These are phyloP conservation scores for Danaus plexippus DNA, from an alignment of 1,140 invertebrate genomes.

Conservation along the genomic window DNA sequence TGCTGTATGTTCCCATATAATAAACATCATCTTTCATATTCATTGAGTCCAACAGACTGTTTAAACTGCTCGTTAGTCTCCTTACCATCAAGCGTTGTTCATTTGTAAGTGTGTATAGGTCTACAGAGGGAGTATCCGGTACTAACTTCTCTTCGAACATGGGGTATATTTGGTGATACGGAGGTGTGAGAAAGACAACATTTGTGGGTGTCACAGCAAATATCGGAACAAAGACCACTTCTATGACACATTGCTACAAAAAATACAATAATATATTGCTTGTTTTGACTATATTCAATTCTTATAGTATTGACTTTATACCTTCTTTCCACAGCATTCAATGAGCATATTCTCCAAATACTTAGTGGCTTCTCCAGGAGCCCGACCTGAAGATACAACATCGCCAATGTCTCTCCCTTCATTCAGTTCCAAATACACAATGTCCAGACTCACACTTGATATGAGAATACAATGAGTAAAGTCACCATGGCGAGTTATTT, in stretches of 20 bases:
- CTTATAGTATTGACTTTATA: constrained; percentile 17
- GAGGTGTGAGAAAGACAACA: constrained; percentile 77
- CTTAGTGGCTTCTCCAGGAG: constrained; percentile 41
- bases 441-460: constrained; percentile 53
- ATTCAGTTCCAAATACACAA: constrained; percentile 56
- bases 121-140: constrained; percentile 53
- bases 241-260: constrained; percentile 72
- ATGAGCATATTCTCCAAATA: constrained; percentile 50
- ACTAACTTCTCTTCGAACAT: constrained; percentile 63
- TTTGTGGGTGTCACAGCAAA: constrained; percentile 74
- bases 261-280: constrained; percentile 8
- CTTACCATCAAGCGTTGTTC: constrained; percentile 51
- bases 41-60: constrained; percentile 74
- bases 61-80: constrained; percentile 71
- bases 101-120: constrained; percentile 57
- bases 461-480: constrained; percentile 75
- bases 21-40: constrained; percentile 77
- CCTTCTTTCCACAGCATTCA: constrained; percentile 56
- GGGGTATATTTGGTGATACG: constrained; percentile 75
- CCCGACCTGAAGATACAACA: constrained; percentile 41
- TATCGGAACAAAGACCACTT: constrained; percentile 76
- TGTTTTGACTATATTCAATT: constrained; percentile 1
- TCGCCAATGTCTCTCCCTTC: constrained; percentile 54
- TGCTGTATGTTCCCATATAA: constrained; percentile 76
- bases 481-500: constrained; percentile 71